phyloP scores from a whole-genome alignment of 2,113 vertebrate species.

The Cyphomyrus discorhynchus region DNA sequence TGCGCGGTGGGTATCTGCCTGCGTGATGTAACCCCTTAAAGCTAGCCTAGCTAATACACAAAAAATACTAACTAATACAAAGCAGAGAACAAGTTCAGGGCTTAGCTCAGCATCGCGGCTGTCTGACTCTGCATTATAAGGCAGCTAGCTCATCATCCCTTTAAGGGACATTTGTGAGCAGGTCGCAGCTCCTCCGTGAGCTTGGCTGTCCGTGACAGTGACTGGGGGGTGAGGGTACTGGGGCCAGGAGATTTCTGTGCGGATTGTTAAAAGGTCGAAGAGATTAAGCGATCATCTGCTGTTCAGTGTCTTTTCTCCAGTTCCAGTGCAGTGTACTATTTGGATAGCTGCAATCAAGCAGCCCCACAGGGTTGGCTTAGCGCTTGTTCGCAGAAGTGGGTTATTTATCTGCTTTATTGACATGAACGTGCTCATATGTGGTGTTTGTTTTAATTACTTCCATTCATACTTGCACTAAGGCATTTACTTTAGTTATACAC shows the following conservation, averaged over 20 bases:
- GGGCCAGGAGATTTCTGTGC: neutral
- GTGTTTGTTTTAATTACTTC: neutral
- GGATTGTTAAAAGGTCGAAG: neutral
- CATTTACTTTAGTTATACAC: neutral
- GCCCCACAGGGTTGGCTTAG: neutral
- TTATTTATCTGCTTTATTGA: neutral
- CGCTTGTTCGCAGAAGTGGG: neutral
- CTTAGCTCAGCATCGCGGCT: neutral
- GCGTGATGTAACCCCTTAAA: neutral
- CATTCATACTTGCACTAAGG: neutral
- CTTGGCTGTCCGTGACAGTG: neutral
- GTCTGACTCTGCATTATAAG: neutral
- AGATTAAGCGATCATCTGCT: neutral
- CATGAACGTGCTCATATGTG: neutral
- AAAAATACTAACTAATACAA: neutral
- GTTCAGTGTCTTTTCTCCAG: neutral
- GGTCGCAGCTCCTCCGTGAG: neutral
- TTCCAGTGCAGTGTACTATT: neutral
- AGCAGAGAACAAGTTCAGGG: neutral
- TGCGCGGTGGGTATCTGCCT: neutral
- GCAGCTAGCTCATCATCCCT: too few species aligned
- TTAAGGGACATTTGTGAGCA: neutral
- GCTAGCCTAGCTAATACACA: neutral
- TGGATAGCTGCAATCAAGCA: neutral
- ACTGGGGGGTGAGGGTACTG: neutral